Evolutionary conservation across 1,140 invertebrate species (phyloP).

Genomic region (Tetramorium parvispinum): DNA sequence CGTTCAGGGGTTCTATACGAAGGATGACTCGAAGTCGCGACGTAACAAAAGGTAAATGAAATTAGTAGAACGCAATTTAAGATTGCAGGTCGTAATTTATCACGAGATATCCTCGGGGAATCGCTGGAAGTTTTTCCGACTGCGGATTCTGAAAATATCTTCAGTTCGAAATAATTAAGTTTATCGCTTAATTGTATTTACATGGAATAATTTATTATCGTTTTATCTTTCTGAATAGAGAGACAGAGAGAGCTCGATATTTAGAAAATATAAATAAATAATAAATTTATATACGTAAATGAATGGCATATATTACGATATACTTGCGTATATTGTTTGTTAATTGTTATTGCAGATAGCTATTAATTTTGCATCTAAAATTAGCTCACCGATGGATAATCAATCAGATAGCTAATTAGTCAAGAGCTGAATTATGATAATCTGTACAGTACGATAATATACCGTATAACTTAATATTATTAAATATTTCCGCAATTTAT

Average conservation of each 20-base stretch:
- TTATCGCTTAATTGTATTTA: background rate
- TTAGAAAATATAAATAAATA: background rate
- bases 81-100: too few relatives aligned
- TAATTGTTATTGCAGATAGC: background rate
- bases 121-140: background rate
- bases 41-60: constrained; percentile 79
- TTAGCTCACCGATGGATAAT: background rate
- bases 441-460: background rate
- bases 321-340: background rate
- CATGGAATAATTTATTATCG: background rate
- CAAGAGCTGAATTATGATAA: background rate
- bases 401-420: background rate
- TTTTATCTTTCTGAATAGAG: background rate
- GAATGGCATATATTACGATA: background rate
- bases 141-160: background rate
- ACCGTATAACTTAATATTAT: too few relatives aligned
- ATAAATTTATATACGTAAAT: background rate
- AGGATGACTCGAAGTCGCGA: constrained; percentile 79
- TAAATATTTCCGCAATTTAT: too few relatives aligned
- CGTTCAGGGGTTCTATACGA: constrained; percentile 80
- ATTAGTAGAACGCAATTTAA: background rate
- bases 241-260: too few relatives aligned
- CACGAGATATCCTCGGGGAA: background rate
- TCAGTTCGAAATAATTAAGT: background rate
- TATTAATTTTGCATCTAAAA: background rate